phyloP scores from a whole-genome alignment of 2,113 vertebrate species.

The Scatophagus argus region DNA sequence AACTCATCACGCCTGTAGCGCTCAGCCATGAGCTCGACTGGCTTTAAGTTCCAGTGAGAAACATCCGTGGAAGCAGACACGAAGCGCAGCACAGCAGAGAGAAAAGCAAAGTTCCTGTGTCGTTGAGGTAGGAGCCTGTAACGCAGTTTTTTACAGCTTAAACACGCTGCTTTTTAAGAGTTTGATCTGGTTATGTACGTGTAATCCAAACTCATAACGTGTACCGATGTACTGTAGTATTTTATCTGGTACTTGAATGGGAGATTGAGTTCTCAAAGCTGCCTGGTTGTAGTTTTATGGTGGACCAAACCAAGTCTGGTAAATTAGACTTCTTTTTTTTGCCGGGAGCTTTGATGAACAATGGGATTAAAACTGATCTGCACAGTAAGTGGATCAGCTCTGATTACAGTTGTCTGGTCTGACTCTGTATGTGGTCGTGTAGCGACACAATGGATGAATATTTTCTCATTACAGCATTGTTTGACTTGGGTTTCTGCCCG shows the following conservation, averaged over 20 bases:
- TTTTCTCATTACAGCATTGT: background rate
- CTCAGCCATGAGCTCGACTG: background rate
- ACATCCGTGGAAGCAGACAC: background rate
- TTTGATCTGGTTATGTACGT: background rate
- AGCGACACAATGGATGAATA: background rate
- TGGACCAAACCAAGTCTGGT: background rate
- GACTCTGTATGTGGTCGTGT: background rate
- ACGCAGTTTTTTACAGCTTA: background rate
- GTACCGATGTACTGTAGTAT: too few relatives aligned
- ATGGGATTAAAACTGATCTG: constrained; percentile 70
- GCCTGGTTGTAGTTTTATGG: background rate
- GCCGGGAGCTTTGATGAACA: constrained; percentile 56
- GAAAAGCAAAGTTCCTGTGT: background rate
- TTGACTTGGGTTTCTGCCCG: background rate
- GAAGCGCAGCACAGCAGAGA: background rate
- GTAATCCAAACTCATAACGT: too few relatives aligned
- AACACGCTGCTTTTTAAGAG: constrained; percentile 12
- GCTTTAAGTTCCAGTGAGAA: background rate
- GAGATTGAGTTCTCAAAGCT: background rate
- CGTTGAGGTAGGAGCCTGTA: constrained; percentile 47
- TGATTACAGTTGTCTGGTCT: constrained; percentile 35
- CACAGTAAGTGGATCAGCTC: constrained; percentile 33
- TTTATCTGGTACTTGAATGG: background rate
- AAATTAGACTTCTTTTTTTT: background rate
- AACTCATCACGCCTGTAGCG: background rate